Conservation (phyloP, 2,888 invertebrate genomes). For the Odontocerum albicorne region DNA sequence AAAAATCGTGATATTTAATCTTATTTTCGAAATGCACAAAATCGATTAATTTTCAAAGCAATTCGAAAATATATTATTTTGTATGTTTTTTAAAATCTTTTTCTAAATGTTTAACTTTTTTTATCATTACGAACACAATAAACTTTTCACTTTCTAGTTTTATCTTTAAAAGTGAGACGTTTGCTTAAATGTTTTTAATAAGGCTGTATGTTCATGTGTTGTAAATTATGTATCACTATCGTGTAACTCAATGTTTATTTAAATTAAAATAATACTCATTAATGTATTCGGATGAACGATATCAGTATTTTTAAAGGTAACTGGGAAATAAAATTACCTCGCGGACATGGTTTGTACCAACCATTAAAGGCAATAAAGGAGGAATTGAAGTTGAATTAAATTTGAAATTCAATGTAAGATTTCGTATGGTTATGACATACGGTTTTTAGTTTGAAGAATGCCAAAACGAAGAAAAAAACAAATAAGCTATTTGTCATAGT, state of each 20-base stretch:
- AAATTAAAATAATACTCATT: slow-evolving; percentile 32
- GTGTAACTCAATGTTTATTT: slow-evolving; percentile 18
- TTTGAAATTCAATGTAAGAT: slow-evolving; percentile 1
- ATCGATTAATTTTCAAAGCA: too few relatives aligned
- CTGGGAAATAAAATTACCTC: slow-evolving; percentile 13
- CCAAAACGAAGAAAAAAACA: too few relatives aligned
- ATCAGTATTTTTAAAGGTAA: slow-evolving; percentile 32
- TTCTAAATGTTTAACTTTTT: too few relatives aligned
- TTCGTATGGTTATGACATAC: too few relatives aligned
- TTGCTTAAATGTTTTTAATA: slow-evolving; percentile 20
- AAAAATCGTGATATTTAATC: too few relatives aligned
- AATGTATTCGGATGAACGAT: slow-evolving; percentile 24
- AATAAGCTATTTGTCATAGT: too few relatives aligned
- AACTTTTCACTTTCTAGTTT: too few relatives aligned
- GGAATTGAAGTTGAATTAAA: background rate
- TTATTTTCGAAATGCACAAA: too few relatives aligned
- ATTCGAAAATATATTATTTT: too few relatives aligned
- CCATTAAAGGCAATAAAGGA: background rate
- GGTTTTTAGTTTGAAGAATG: slow-evolving; percentile 12
- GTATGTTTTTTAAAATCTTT: too few relatives aligned
- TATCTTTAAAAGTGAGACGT: too few relatives aligned
- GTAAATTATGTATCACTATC: slow-evolving; percentile 27
- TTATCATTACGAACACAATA: too few relatives aligned
- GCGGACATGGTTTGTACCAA: background rate
- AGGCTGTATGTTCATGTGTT: slow-evolving; percentile 20